These are phyloP conservation scores for zebrafish (Danio rerio) DNA, from an alignment of 2,113 vertebrate genomes.

Conservation along the genomic window GRCz12tu NC_133183.1:32339501-32340000, in stretches of 20 bases:
- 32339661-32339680: neutral
- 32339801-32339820: conserved; percentile 1
- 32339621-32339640: conserved; percentile 8
- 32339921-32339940: conserved; percentile 28
- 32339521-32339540: conserved; percentile 12
- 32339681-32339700: conserved; percentile 15
- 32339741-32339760: neutral
- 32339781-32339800: neutral
- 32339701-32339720: conserved; percentile 7
- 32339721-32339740: conserved; percentile 16
- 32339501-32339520: conserved; percentile 5
- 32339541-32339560: neutral
- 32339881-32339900: conserved; percentile 92
- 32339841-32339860: conserved; percentile 78
- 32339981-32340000: neutral
- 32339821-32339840: neutral
- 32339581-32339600: neutral
- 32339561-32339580: conserved; percentile 19
- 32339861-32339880: conserved; percentile 84
- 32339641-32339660: neutral
- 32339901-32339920: conserved; percentile 70
- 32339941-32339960: neutral
- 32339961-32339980: neutral
- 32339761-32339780: conserved; percentile 10
- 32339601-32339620: neutral